A percentile compares a stretch with the other conserved stretches of the same genome.
phyloP scores from a whole-genome alignment of 2,113 vertebrate genomes.

The Piaya cayana region DNA sequence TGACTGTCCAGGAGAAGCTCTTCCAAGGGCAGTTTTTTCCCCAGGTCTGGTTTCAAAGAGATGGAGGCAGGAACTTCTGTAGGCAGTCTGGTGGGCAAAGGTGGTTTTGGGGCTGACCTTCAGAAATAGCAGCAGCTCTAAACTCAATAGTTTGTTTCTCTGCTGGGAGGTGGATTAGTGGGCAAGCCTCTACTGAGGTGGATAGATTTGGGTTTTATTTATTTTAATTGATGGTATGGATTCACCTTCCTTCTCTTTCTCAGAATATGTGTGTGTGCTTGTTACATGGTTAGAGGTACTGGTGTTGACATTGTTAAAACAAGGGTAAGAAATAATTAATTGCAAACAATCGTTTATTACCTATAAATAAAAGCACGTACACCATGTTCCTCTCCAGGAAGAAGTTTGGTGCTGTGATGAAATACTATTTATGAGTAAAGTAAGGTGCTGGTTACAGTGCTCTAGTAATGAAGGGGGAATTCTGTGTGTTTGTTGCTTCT shows the following conservation, averaged over 20 bases:
- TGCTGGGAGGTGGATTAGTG: not conserved
- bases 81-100: not conserved
- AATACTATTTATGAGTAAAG: not conserved
- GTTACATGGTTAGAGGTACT: not conserved
- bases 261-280: not conserved
- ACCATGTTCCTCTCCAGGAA: not conserved
- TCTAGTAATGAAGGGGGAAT: not conserved
- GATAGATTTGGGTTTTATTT: not conserved
- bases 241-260: not conserved
- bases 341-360: not conserved
- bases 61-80: not conserved
- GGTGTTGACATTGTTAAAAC: not conserved
- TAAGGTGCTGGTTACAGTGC: not conserved
- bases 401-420: not conserved
- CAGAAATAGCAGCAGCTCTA: not conserved
- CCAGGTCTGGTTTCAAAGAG: not conserved
- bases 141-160: not conserved
- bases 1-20: not conserved
- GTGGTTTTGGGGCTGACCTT: not conserved
- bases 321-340: not conserved
- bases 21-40: not conserved
- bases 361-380: not conserved
- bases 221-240: not conserved
- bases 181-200: not conserved
- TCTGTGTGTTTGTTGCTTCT: not conserved